Evolutionary conservation across 2,113 vertebrate species (phyloP), one percentile per base, ranked within the genome.

Genomic region (Thalassarche chlororhynchos): DNA sequence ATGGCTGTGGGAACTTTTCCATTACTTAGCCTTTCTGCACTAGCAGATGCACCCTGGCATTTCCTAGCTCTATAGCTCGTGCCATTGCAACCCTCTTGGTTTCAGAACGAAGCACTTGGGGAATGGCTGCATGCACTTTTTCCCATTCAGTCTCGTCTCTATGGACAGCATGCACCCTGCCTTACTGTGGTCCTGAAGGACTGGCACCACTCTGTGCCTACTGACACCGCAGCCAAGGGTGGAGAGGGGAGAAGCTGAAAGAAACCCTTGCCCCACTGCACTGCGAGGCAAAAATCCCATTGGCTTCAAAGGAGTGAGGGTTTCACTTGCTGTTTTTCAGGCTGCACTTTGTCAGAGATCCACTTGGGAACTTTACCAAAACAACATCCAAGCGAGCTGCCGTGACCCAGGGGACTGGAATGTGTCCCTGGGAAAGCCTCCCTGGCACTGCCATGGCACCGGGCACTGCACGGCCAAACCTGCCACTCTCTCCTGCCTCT

Each of bases 361-460:
- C 14, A 17, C 78, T 55, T 16, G 60, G 87, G 51, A 95, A 5
- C 72, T 82, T 66, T 84, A 70, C 42, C 82, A 74, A 93, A 97
- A 81, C 88, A 93, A 62, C 3, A 1, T 83, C 84, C 75, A 54
- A 90, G 40, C 0, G 2, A 96, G 87, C 78, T 96, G 78, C 92
- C 34, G 3, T 80, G 75, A 95, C 66, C 93, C 90, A 86, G 54
- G 82, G 23, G 82, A 78, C 77, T 77, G 90, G 93, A 94, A 92
- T 84, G 90, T n/a, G 85, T 86, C 75, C 83, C 88, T 90, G 93
- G 87, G 90, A 95, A 96, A 94, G 54, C 66, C 70, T 96, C 13
- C 8, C 29, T 40, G 12, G 62, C 86, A 29, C 23, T 32, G 75
- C 55, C 2, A 1, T 0, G 1, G 71, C 57, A 17, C 61, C 0